Conservation (phyloP, 2,113 vertebrate species). For the Aegotheles bennettii region DNA sequence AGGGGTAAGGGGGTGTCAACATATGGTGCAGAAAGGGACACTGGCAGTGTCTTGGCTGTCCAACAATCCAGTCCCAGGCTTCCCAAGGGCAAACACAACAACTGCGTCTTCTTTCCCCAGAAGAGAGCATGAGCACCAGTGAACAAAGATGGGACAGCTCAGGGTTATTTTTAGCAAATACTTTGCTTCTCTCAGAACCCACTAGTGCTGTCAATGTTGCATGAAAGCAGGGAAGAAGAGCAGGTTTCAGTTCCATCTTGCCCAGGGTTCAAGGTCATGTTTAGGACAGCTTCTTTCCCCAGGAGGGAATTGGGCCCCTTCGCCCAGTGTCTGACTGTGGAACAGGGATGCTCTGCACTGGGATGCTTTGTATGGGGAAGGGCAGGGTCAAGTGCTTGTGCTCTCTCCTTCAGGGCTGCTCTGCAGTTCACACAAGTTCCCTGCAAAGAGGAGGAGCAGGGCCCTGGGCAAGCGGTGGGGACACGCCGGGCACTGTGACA, state of each 20-base stretch:
- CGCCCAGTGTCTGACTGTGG: background rate
- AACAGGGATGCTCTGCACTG: background rate
- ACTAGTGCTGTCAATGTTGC: background rate
- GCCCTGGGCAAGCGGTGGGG: background rate
- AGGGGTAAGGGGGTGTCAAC: background rate
- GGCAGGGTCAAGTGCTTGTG: background rate
- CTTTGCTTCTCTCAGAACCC: background rate
- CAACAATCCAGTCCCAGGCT: background rate
- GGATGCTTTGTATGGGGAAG: background rate
- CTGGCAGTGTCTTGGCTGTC: background rate
- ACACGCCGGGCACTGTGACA: background rate
- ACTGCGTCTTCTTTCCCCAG: background rate
- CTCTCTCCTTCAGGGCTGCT: background rate
- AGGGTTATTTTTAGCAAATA: background rate
- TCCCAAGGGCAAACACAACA: background rate
- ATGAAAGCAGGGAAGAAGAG: background rate
- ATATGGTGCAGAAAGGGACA: background rate
- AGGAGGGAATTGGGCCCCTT: rapidly evolving
- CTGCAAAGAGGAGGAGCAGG: background rate
- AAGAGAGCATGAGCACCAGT: background rate
- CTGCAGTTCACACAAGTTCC: background rate
- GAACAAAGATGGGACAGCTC: background rate
- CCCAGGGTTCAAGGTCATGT: background rate
- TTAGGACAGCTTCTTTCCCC: background rate
- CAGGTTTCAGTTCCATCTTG: background rate